phyloP scores from a whole-genome alignment of 2,113 vertebrate genomes.

The crab-eating macaque (Macaca fascicularis) region DNA sequence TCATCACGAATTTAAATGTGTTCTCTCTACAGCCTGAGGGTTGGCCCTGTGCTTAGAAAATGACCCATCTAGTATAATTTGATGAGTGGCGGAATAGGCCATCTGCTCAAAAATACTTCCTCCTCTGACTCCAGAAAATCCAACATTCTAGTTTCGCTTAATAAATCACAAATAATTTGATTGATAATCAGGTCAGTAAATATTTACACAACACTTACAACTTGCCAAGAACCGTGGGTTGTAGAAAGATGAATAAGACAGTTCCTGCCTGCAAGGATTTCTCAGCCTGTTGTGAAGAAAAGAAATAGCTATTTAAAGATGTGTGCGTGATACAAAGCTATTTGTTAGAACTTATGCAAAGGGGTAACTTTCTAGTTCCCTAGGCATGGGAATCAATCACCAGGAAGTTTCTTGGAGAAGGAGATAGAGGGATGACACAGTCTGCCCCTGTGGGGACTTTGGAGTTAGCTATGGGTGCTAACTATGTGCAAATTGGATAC shows the following conservation, averaged over 20 bases:
- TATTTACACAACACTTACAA: constrained; percentile 50
- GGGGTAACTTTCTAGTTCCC: background rate
- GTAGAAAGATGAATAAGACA: background rate
- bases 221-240: background rate
- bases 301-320: constrained; percentile 20
- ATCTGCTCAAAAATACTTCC: constrained; percentile 52
- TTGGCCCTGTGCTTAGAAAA: constrained; percentile 55
- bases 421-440: background rate
- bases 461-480: background rate
- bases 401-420: background rate
- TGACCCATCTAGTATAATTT: constrained; percentile 54
- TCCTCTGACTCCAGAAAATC: constrained; percentile 16
- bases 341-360: background rate
- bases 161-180: constrained; percentile 67
- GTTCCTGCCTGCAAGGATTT: background rate
- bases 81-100: constrained; percentile 31
- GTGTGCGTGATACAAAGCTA: background rate
- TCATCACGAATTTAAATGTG: constrained; percentile 62
- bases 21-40: constrained; percentile 55
- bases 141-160: background rate
- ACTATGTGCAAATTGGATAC: background rate
- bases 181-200: constrained; percentile 47
- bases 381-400: background rate
- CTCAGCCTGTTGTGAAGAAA: background rate
- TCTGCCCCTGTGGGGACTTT: background rate